Conservation (phyloP, 2,888 invertebrate genomes). For the Nebria salina region DNA sequence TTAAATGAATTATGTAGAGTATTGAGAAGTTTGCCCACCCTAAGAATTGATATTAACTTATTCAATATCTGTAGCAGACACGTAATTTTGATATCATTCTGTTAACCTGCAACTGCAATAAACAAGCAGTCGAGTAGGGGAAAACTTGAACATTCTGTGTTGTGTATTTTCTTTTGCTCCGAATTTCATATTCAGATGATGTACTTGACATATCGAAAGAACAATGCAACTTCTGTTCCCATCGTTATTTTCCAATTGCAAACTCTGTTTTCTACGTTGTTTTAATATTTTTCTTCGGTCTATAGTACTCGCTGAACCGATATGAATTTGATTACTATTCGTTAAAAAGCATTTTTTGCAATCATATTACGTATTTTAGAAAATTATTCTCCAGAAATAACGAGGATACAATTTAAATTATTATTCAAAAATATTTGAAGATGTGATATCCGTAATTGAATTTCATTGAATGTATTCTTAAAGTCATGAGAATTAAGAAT, state of each 20-base stretch:
- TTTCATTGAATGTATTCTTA: too few species aligned
- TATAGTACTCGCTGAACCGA: background rate
- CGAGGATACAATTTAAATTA: too few species aligned
- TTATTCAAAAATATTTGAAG: too few species aligned
- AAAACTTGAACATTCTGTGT: background rate
- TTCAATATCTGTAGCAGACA: slow-evolving; percentile 42
- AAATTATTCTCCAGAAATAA: too few species aligned
- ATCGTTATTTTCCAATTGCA: background rate
- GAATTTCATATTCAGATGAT: slow-evolving; percentile 35
- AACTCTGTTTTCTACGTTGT: background rate
- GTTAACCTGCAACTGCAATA: background rate
- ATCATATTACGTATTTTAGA: too few species aligned
- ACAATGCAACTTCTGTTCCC: slow-evolving; percentile 26
- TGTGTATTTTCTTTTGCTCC: background rate
- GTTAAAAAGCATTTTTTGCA: too few species aligned
- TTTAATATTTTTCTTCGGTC: background rate
- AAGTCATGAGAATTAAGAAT: too few species aligned
- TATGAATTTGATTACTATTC: background rate
- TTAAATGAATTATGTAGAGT: background rate
- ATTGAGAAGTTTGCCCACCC: background rate
- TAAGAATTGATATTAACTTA: slow-evolving; percentile 38
- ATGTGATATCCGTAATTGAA: too few species aligned
- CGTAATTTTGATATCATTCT: slow-evolving; percentile 41
- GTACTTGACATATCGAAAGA: slow-evolving; percentile 33
- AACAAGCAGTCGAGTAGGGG: slow-evolving; percentile 12